Percentiles rank a stretch among this genome's conserved stretches.
These are phyloP conservation scores for Ameiurus melas DNA, from an alignment of 2,113 vertebrate species.

Conservation along the genomic window DNA sequence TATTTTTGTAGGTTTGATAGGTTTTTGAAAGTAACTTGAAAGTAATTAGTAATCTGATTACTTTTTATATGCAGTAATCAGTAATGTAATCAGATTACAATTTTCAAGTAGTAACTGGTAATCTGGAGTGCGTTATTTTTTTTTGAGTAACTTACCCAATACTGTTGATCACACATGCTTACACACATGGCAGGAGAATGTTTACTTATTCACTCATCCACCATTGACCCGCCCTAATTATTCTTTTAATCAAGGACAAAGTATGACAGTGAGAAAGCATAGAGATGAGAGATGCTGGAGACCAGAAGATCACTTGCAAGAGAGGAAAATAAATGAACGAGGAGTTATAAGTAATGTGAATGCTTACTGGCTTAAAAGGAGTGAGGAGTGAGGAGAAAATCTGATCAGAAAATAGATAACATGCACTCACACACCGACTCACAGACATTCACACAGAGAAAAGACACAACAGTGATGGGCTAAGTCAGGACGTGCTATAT, in stretches of 20 bases:
- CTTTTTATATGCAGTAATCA: too few relatives aligned
- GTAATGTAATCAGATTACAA: too few relatives aligned
- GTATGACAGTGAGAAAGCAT: background rate
- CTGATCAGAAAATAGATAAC: background rate
- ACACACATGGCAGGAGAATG: background rate
- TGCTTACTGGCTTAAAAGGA: background rate
- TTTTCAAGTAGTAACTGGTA: too few relatives aligned
- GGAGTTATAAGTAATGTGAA: background rate
- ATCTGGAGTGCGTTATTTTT: too few relatives aligned
- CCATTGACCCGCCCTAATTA: background rate
- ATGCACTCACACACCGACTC: background rate
- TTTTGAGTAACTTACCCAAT: too few relatives aligned
- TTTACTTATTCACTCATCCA: background rate
- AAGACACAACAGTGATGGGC: background rate
- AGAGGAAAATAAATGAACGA: background rate
- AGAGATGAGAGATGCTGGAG: background rate
- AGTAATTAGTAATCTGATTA: too few relatives aligned
- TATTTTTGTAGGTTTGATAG: too few relatives aligned
- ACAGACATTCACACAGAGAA: conserved; percentile 5
- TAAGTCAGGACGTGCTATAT: background rate
- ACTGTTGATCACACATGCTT: background rate
- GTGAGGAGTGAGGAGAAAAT: background rate
- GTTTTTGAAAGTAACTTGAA: too few relatives aligned
- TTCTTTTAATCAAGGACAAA: background rate
- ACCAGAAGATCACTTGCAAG: background rate